Conservation (phyloP, 1,140 invertebrate species). For the Aphelinus certus region DNA sequence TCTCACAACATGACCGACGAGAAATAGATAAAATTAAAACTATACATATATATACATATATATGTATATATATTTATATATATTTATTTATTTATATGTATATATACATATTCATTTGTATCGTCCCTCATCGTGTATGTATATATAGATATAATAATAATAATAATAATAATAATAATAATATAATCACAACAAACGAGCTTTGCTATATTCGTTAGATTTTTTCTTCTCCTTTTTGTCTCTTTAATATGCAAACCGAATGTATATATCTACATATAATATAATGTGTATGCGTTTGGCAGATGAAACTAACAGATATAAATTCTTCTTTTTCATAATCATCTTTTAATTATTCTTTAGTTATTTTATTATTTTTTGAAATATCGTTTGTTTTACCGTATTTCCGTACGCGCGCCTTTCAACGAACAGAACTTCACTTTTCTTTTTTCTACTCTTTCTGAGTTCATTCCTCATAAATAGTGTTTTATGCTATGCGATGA, state of each 20-base stretch:
- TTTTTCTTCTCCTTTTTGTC: constrained; percentile 7
- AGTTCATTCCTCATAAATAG: constrained; percentile 23
- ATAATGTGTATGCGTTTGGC: constrained; percentile 25
- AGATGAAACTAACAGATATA: constrained; percentile 41
- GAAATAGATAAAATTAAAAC: constrained; percentile 27
- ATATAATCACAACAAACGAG: constrained; percentile 29
- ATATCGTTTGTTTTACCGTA: background rate
- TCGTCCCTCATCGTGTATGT: constrained; percentile 1
- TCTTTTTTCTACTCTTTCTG: constrained; percentile 11
- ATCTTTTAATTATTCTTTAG: background rate
- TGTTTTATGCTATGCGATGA: constrained; percentile 43
- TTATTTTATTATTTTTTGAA: constrained; percentile 15
- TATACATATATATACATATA: constrained; percentile 2
- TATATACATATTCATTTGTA: background rate
- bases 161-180: background rate
- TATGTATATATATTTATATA: no score
- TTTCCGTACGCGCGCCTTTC: constrained; percentile 16
- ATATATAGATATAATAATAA: background rate
- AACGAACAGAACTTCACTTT: constrained; percentile 32
- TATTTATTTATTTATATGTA: no score
- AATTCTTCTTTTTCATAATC: background rate
- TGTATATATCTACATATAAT: background rate
- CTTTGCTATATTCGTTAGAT: constrained; percentile 7
- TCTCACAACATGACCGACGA: constrained; percentile 13
- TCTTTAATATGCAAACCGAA: background rate